Evolutionary conservation across 1,140 invertebrate species (phyloP), one percentile per base, ranked within the genome.

Genomic region (Conus ventricosus): DNA sequence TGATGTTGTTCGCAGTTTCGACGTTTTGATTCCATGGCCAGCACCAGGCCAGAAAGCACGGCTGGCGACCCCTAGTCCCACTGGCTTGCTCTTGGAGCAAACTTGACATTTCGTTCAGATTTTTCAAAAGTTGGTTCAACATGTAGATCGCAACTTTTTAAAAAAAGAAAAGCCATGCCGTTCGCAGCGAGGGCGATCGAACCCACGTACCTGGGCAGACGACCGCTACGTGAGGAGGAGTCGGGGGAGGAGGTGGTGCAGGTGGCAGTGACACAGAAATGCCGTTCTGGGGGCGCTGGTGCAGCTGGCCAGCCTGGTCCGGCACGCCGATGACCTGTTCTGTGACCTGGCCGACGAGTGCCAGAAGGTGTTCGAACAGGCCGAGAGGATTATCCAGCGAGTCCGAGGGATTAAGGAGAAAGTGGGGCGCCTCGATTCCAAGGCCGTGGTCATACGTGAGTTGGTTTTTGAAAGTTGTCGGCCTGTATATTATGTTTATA

Each of bases 381-480:
- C 97, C 13, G 96, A 96, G 76, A 94, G 95, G 15, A 96, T 97
- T 76, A 96, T 96, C 91, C 93, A 94, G 25, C 96, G 96, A 91
- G 96, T 98, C 88, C 94, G 95, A 55, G 94, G 94, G 54, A 95
- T 97, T 84, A 96, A 97, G 91, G 96, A 96, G 87, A 95, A 96
- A 90, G 96, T 97, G 76, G 80, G 90, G 85, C 94, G 93, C 82
- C 97, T 96, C 95, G 97, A 98, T 95, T 97, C 97, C 82, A 97
- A 97, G 95, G 96, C 96, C 95, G 97, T 97, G 91, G 96, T 97
- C 96, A 97, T 97, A 96, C 97, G 97, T 97, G 96, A 97, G 97
- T 97, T 55, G 20, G 0, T 60, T 39, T 15, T 51, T 51, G 17
- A 17, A 8, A 27, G n/a, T 82, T 86, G 85, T 71, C 1, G 60